Conservation (phyloP, 2,113 vertebrate species). For the Hydropotes inermis region DNA sequence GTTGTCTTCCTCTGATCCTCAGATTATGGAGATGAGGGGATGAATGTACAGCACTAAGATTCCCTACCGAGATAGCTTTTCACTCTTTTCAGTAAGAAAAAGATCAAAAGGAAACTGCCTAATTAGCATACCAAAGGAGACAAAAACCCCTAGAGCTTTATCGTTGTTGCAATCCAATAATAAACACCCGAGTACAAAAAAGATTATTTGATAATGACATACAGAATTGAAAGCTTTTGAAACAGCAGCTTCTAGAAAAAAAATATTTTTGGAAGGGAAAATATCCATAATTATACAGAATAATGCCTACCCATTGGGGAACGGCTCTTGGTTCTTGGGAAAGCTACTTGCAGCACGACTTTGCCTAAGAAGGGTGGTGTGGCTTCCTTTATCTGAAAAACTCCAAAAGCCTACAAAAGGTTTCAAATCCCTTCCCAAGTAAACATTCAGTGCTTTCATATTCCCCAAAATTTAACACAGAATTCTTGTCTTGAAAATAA, state of each 20-base stretch:
- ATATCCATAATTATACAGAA: constrained; percentile 86
- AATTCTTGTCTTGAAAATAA: constrained; percentile 63
- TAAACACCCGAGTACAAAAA: constrained; percentile 88
- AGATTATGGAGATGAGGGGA: constrained; percentile 88
- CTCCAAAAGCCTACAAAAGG: constrained; percentile 66
- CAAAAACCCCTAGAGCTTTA: constrained; percentile 87
- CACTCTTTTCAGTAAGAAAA: constrained; percentile 85
- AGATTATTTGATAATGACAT: constrained; percentile 90
- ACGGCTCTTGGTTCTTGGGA: constrained; percentile 70
- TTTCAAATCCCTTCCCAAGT: constrained; percentile 72
- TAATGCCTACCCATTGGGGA: constrained; percentile 78
- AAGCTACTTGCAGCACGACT: constrained; percentile 74
- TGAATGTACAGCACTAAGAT: constrained; percentile 85
- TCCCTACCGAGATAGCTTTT: constrained; percentile 89
- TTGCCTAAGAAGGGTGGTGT: constrained; percentile 68
- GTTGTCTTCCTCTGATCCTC: constrained; percentile 86
- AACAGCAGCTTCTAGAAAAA: constrained; percentile 83
- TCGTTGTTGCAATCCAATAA: constrained; percentile 89
- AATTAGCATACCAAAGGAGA: constrained; percentile 91
- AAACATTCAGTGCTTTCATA: constrained; percentile 76
- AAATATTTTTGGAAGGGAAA: constrained; percentile 84
- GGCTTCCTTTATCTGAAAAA: constrained; percentile 75
- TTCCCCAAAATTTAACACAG: constrained; percentile 74
- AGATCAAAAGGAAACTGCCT: constrained; percentile 87
- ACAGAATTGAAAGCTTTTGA: constrained; percentile 87